Base-by-base conservation (phyloP, 2,888 invertebrate genomes). In the Heliconius charithonia region DNA sequence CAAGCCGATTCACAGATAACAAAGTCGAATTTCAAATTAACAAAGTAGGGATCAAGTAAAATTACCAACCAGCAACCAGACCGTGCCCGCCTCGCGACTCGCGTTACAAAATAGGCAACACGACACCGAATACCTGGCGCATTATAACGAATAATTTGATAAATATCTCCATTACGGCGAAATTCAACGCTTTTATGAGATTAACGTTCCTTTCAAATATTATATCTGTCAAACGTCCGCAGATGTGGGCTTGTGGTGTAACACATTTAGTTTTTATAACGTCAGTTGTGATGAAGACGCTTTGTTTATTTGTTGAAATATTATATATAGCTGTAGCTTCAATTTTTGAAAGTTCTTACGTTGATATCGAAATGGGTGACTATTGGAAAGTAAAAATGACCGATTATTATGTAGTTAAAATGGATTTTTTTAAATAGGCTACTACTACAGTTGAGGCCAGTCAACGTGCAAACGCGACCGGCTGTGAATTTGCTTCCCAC, bases 121-220 rank as follows among this genome's bases (percentile, higher is more conserved):
- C 77, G 83, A 85, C 84, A 84, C 85, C 84, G 69, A 83, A 59
- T 81, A 84, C 86, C 84, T 85, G 84, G 82, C 76, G 81, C 82
- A 84, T 83, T 85, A 84, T 84, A 82, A 80, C 79, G 83, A 79
- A 85, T 87, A 86, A 87, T 87, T 85, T 84, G 87, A 87, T 87
- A 86, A 88, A 87, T 87, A 87, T 87, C 87, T 86, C 85, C 83
- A 82, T 85, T 82, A 80, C 83, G 82, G 81, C 84, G 85, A 83
- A 85, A 85, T 85, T 83, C 81, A 83, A 85, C 83, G 83, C 86
- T 85, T 86, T 87, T 86, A 84, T 85, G 86, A 83, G 83, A 86
- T 85, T 85, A 85, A 83, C 83, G 82, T 81, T 81, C 73, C 84
- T 83, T 85, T 85, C 83, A 86, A 85, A 84, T 83, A 83, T 83